A percentile compares a stretch with the other conserved stretches of the same genome.
Evolutionary conservation across 92 coral and sea anemone species (phyloP).

Genomic region (Heliopora coerulea): DNA sequence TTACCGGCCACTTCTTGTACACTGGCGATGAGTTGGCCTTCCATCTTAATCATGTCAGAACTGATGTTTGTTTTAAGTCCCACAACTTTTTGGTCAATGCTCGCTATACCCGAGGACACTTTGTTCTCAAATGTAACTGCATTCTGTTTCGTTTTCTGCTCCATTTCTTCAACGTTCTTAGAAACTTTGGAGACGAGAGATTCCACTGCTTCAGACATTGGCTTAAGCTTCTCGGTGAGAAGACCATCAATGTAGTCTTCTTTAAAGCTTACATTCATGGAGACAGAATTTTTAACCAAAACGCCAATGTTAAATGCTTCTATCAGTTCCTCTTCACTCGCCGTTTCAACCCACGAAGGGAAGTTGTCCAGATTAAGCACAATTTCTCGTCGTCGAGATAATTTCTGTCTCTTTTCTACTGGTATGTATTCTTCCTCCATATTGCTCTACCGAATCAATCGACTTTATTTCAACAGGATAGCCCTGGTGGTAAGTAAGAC

Average conservation of each 20-base stretch:
- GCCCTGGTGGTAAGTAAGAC: no score
- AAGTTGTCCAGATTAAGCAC: conserved; percentile 29
- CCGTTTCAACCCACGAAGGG: conserved; percentile 44
- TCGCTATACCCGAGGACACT: no score
- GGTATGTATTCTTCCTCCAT: no score
- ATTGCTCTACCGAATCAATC: no score
- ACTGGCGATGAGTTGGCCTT: conserved; percentile 15
- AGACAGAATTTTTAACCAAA: conserved; percentile 38
- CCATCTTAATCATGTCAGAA: conserved; percentile 8
- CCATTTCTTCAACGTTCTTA: background rate
- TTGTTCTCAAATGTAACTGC: no score
- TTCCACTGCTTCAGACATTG: conserved; percentile 18
- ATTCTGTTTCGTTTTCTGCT: no score
- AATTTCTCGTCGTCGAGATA: no score
- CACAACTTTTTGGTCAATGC: conserved; percentile 11
- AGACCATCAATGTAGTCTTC: conserved; percentile 45
- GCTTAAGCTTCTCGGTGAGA: conserved; percentile 45
- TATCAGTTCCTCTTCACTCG: conserved; percentile 10
- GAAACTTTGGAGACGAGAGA: background rate
- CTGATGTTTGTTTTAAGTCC: conserved; percentile 23
- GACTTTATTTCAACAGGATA: no score
- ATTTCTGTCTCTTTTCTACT: no score
- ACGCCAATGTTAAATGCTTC: conserved; percentile 45
- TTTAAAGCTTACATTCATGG: conserved; percentile 26
- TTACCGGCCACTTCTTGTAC: conserved; percentile 44